These are phyloP conservation scores for Bradypodion ventrale DNA, from an alignment of 2,797 vertebrate species.

Conservation along the genomic window DNA sequence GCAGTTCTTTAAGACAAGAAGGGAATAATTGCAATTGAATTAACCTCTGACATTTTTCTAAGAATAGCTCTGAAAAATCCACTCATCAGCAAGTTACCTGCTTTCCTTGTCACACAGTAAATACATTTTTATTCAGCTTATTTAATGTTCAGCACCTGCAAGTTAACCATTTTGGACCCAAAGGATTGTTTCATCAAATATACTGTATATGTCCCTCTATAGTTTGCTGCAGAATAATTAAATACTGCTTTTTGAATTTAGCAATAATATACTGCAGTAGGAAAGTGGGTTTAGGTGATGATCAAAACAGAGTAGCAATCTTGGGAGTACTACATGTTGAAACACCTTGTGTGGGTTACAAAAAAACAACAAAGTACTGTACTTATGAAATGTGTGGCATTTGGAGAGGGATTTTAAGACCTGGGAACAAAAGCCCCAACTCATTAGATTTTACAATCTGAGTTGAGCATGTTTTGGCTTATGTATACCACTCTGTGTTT, in stretches of 20 bases:
- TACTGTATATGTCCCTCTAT: background rate
- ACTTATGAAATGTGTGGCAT: background rate
- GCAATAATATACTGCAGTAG: background rate
- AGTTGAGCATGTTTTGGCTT: background rate
- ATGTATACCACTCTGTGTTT: background rate
- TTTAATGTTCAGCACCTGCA: constrained; percentile 47
- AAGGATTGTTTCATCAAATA: background rate
- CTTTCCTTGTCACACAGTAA: constrained; percentile 49
- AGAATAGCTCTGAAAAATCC: constrained; percentile 76
- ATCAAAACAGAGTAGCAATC: background rate
- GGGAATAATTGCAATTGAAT: constrained; percentile 72
- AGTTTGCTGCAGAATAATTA: background rate
- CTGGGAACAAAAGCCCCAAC: background rate
- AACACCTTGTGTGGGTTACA: background rate
- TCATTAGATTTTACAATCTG: background rate
- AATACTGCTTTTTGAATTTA: background rate
- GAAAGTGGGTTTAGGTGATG: background rate
- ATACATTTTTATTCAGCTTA: constrained; percentile 36
- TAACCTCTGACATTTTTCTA: constrained; percentile 76
- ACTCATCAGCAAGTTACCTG: constrained; percentile 71
- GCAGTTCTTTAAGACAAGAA: constrained; percentile 54
- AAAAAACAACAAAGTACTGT: background rate
- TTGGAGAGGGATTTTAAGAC: background rate
- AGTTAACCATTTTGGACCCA: constrained; percentile 28
- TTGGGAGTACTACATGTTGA: background rate